Evolutionary conservation across 2,888 invertebrate genomes (phyloP), one percentile per base, ranked within the genome.

Genomic region (Orthosia gothica): DNA sequence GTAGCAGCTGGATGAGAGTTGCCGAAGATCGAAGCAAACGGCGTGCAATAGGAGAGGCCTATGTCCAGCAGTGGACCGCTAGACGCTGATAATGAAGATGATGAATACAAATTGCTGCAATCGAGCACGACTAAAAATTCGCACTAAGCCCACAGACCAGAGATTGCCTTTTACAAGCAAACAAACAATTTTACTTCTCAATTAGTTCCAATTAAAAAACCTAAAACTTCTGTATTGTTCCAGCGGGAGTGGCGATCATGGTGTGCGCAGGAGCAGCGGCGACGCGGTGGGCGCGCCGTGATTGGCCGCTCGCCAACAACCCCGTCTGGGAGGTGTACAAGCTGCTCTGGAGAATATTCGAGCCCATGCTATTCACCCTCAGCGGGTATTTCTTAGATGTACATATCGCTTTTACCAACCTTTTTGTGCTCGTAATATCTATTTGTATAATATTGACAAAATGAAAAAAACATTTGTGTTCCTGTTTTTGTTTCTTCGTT

Each of bases 231-330:
- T 32, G 0, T 9, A 1, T 82, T 82, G 23, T 89, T 90, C 61
- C 87, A 96, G 96, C 96, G 62, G 96, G 96, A 40, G 96, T 96
- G n/a, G 96, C 96, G 3, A 92, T 96, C 54, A 96, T 96, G 96
- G 92, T 96, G 32, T 96, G 96, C 79, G 95, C 95, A n/a, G 93
- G 89, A n/a, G 90, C 94, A 52, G 96, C 96, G 0, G 94, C 94
- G 1, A 96, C 96, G 11, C 91, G 95, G 12, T 96, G 96, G 96
- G 87, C 94, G 2, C 93, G 94, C 0, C 93, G 94, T 1, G 94
- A 91, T 80, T 96, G 96, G 96, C 92, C 92, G 0, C 87, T 95
- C 81, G 94, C 94, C 84, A 87, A 93, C 70, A 96, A 96, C 81
- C 95, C 96, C 0, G 96, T 96, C 0, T 91, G 95, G 32, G 94